Base-by-base conservation (phyloP, 2,888 invertebrate genomes). In the Cerceris rybyensis region DNA sequence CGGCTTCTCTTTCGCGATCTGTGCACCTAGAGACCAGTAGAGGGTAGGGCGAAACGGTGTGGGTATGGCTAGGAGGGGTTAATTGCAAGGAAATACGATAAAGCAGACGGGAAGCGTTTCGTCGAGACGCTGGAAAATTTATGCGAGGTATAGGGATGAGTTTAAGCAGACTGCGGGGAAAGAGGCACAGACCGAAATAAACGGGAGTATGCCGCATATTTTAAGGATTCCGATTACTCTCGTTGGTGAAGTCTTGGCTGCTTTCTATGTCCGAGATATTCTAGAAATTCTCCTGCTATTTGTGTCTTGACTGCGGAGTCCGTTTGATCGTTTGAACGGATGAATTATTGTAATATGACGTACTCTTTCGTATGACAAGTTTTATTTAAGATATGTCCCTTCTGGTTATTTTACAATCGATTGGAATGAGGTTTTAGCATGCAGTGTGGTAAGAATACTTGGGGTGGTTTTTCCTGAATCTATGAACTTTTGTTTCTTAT, bases 41-140 rank as follows among this genome's bases (percentile, higher is more conserved):
- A 67, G 49, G 58, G 75, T 65, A 66, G 42, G 61, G 64, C 17
- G 70, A 67, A 75, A 76, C 69, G 63, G 61, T 65, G 61, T 63
- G 74, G 61, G 72, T 73, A 68, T 11, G 57, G 60, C 17, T 60
- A 55, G 70, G 78, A 68, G 75, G 83, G 84, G 88, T 88, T 90
- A 90, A 90, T 89, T 89, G 88, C 87, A 84, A 87, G 88, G 87
- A 89, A 89, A 90, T 87, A 86, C 86, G 88, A 87, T 87, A 86
- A 88, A 87, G 82, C 83, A 73, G 78, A 80, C 75, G 77, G 79
- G 76, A 81, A 81, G 73, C 80, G 81, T 84, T 81, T 86, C 78
- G 83, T 82, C 75, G 85, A 80, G 78, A 84, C 73, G 82, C 63
- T 75, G 73, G 86, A 70, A 81, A 85, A 85, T 85, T 85, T 86